phyloP scores from a whole-genome alignment of 2,797 vertebrate genomes.

The Myotis myotis region DNA sequence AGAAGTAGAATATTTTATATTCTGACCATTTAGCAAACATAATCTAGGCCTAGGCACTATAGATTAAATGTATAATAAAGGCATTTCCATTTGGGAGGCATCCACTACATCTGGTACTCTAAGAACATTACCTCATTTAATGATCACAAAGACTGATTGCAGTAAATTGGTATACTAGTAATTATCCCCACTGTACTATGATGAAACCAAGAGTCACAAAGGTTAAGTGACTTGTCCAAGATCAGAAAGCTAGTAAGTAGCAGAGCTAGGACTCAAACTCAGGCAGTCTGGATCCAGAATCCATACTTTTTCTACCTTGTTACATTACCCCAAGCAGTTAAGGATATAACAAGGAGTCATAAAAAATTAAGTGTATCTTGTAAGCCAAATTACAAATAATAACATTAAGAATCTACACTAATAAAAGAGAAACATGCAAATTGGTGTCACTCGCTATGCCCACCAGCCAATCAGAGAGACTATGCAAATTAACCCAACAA shows the following conservation, averaged over 20 bases:
- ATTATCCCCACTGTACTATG: not conserved
- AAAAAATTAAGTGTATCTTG: not conserved
- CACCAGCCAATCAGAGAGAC: no score
- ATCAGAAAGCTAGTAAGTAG: not conserved
- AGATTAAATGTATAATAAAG: not conserved
- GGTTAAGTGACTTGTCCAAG: not conserved
- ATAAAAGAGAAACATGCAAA: no score
- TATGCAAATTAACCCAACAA: no score
- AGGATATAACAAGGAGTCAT: not conserved
- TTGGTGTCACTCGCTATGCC: no score
- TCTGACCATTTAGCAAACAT: slow-evolving; percentile 12
- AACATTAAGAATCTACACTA: not conserved
- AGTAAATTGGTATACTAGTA: not conserved
- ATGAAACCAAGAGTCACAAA: not conserved
- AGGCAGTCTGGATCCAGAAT: not conserved
- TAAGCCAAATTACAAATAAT: not conserved
- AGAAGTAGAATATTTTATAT: slow-evolving; percentile 24
- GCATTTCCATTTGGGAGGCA: not conserved
- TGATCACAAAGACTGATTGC: not conserved
- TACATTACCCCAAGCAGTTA: not conserved
- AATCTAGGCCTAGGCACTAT: not conserved
- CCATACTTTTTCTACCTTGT: not conserved
- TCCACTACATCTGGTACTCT: not conserved
- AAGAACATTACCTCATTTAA: not conserved
- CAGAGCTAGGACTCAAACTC: not conserved